Percentiles rank a stretch among this genome's conserved stretches.
These are phyloP conservation scores for Caenorhabditis remanei DNA, from an alignment of 1,140 invertebrate genomes.

Conservation along the genomic window DNA sequence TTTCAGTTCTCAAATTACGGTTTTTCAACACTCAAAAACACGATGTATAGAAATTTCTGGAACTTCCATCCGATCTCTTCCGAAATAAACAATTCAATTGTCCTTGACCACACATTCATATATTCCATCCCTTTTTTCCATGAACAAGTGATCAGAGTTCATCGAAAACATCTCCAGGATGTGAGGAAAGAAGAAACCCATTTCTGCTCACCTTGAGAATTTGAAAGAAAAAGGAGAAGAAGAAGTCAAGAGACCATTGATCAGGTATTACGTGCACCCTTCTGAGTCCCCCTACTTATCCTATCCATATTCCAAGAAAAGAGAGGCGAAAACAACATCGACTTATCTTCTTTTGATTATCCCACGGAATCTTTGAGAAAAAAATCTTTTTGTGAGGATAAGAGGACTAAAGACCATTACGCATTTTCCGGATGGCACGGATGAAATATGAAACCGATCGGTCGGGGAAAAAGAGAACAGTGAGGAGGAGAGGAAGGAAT, in stretches of 20 bases:
- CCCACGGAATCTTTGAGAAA: neutral
- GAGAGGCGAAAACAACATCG: too few species aligned
- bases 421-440: neutral
- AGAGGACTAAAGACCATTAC: constrained; percentile 2
- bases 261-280: neutral
- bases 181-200: neutral
- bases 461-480: neutral
- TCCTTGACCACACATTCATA: neutral
- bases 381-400: neutral
- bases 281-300: neutral
- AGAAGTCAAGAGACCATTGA: constrained; percentile 17
- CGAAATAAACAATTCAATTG: too few species aligned
- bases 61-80: too few species aligned
- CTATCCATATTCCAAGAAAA: neutral
- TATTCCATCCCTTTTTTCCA: neutral
- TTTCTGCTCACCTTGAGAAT: neutral
- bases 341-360: neutral
- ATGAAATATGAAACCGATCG: constrained; percentile 41
- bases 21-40: too few species aligned
- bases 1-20: too few species aligned
- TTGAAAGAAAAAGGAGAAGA: neutral
- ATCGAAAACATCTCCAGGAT: neutral
- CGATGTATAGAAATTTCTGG: too few species aligned
- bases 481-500: neutral
- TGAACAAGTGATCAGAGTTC: neutral